Percentiles rank a stretch among this genome's conserved stretches.
Evolutionary conservation across 2,888 invertebrate genomes (phyloP).

Genomic region (Slavum lentiscoides): DNA sequence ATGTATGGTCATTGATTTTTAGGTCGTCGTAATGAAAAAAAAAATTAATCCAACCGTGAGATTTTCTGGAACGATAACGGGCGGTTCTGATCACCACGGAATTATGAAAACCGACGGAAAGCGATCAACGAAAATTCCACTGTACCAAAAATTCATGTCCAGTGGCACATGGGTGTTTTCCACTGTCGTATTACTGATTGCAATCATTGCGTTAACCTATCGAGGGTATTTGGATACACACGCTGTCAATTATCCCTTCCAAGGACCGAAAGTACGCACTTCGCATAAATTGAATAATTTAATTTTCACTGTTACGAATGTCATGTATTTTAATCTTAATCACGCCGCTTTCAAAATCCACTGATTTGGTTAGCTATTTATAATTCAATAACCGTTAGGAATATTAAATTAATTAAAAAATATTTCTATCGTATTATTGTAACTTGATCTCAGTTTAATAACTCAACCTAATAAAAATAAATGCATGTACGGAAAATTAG

Average conservation of each 20-base stretch:
- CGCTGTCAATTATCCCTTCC: slow-evolving; percentile 44
- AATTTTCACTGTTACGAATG: too few species aligned
- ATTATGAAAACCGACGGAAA: slow-evolving; percentile 3
- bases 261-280: slow-evolving; percentile 32
- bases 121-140: not conserved
- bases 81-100: not conserved
- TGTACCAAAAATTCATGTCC: not conserved
- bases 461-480: too few species aligned
- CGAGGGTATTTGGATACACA: slow-evolving; percentile 52
- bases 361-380: too few species aligned
- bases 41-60: not conserved
- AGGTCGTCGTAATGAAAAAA: slow-evolving; percentile 1
- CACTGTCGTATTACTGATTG: not conserved
- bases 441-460: too few species aligned
- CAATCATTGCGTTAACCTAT: slow-evolving; percentile 18
- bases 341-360: too few species aligned
- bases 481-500: too few species aligned
- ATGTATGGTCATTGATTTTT: not conserved
- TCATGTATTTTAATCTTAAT: too few species aligned
- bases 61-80: not conserved
- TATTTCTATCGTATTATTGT: too few species aligned
- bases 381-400: too few species aligned
- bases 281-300: not conserved
- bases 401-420: too few species aligned
- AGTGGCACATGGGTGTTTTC: not conserved